Evolutionary conservation across 2,113 vertebrate genomes (phyloP).

Genomic region (Grus americana): DNA sequence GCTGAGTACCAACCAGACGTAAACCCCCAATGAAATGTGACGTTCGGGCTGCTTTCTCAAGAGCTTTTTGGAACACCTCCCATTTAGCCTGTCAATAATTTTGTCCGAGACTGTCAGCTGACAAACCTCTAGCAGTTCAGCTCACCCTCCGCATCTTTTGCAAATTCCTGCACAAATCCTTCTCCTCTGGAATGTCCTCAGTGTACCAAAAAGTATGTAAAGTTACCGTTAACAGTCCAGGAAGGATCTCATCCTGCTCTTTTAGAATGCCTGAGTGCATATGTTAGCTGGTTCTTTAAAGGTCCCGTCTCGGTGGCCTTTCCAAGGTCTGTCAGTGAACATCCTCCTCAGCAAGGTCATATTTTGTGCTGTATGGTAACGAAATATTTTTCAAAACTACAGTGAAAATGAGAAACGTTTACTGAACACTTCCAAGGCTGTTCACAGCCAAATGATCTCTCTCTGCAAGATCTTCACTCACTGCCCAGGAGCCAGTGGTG

Average conservation of each 20-base stretch:
- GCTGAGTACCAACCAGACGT: accelerated
- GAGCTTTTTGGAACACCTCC: background rate
- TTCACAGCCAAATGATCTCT: background rate
- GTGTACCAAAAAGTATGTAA: background rate
- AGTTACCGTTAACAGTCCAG: background rate
- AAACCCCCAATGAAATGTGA: background rate
- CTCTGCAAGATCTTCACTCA: background rate
- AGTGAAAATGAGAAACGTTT: background rate
- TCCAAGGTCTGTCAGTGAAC: background rate
- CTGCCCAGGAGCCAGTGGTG: background rate
- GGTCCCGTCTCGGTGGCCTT: background rate
- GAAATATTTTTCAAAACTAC: background rate
- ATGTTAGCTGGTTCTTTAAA: background rate
- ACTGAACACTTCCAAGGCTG: background rate
- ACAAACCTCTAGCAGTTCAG: background rate
- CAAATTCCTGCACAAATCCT: background rate
- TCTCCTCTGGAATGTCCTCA: background rate
- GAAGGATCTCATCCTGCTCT: background rate
- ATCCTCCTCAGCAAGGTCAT: background rate
- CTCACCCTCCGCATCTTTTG: background rate
- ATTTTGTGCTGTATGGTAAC: background rate
- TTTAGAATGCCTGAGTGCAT: background rate
- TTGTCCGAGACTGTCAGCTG: background rate
- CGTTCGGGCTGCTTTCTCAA: background rate
- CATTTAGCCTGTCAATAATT: background rate